phyloP scores from a whole-genome alignment of 2,797 vertebrate genomes.

The Melanotaenia maccullochi region DNA sequence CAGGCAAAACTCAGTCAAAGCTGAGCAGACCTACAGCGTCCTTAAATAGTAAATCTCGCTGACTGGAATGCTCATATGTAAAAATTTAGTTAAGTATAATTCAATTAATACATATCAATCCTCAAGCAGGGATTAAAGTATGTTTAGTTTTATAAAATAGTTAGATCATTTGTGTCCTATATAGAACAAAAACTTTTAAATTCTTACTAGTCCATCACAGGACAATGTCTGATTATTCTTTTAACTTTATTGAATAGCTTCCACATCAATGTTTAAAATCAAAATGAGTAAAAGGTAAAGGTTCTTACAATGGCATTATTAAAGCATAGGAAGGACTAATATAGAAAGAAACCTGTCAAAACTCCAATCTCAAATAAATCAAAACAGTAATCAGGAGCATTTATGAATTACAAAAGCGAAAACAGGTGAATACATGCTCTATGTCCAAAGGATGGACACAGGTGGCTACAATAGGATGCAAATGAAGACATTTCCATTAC shows the following conservation, averaged over 20 bases:
- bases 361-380: conserved; percentile 49
- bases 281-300: not conserved
- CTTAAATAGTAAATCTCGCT: not conserved
- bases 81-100: not conserved
- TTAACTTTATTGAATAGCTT: not conserved
- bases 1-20: not conserved
- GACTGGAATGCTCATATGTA: not conserved
- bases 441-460: conserved; percentile 23
- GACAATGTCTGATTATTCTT: not conserved
- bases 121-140: not conserved
- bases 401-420: not conserved
- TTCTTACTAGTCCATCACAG: too few relatives aligned
- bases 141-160: not conserved
- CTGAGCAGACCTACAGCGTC: not conserved
- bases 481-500: conserved; percentile 67
- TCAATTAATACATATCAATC: not conserved
- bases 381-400: conserved; percentile 18
- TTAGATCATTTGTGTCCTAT: not conserved
- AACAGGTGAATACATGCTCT: conserved; percentile 54
- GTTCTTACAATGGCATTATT: conserved; percentile 9
- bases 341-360: conserved; percentile 14
- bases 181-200: not conserved
- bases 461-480: conserved; percentile 35
- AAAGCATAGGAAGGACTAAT: not conserved
- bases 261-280: not conserved